Percentiles rank a stretch among this genome's conserved stretches.
These are phyloP conservation scores for Pelobates fuscus DNA, from an alignment of 2,113 vertebrate species.

Conservation along the genomic window DNA sequence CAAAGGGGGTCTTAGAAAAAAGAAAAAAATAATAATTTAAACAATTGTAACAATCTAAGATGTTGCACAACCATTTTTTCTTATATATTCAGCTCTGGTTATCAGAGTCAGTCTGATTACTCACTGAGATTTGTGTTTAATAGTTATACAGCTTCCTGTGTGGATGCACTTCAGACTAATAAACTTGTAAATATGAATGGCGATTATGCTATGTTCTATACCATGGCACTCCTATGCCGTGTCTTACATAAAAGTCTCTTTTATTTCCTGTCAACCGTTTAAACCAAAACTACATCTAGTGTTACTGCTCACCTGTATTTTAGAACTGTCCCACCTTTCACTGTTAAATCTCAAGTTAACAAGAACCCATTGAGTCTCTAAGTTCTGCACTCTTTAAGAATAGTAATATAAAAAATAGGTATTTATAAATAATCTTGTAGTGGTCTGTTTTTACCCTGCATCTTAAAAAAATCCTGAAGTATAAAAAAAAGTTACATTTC, in stretches of 20 bases:
- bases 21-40: too few species aligned
- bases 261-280: background rate
- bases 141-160: background rate
- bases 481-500: constrained; percentile 9
- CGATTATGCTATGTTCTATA: background rate
- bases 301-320: background rate
- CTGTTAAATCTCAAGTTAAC: too few species aligned
- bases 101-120: background rate
- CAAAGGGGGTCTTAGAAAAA: too few species aligned
- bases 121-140: background rate
- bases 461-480: constrained; percentile 13
- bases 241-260: background rate
- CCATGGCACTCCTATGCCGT: background rate
- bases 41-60: too few species aligned
- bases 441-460: constrained; percentile 19
- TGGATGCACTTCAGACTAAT: background rate
- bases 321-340: background rate
- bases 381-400: background rate
- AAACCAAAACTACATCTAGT: constrained; percentile 6
- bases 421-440: constrained; percentile 20
- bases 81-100: too few species aligned
- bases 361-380: background rate
- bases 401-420: constrained; percentile 14
- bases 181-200: background rate
- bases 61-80: too few species aligned